Evolutionary conservation across 2,888 invertebrate genomes (phyloP).

Genomic region (Nowickia ferox): DNA sequence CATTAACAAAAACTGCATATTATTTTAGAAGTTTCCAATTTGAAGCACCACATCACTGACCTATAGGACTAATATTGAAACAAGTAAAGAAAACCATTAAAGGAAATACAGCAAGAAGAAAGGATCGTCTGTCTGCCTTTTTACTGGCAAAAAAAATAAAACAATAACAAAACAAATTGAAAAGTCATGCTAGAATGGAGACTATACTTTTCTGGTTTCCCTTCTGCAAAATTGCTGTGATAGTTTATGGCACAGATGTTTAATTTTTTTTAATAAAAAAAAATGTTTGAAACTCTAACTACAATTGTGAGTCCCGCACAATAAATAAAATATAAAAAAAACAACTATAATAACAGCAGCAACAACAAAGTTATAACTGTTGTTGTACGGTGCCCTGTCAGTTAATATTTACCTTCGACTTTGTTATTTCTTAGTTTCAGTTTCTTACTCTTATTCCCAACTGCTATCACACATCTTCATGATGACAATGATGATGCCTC

Average conservation of each 20-base stretch:
- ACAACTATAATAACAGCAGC: slow-evolving; percentile 2
- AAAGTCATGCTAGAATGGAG: slow-evolving; percentile 56
- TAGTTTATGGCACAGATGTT: slow-evolving; percentile 73
- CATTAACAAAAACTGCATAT: slow-evolving; percentile 7
- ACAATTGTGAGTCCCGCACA: slow-evolving; percentile 60
- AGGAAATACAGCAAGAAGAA: slow-evolving; percentile 29
- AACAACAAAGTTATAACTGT: slow-evolving; percentile 59
- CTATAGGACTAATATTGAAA: slow-evolving; percentile 48
- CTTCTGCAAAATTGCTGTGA: slow-evolving; percentile 61
- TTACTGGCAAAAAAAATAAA: background rate
- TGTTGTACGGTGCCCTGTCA: slow-evolving; percentile 64
- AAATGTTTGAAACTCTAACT: slow-evolving; percentile 35
- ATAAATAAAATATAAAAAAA: slow-evolving; percentile 28
- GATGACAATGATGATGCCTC: slow-evolving; percentile 63
- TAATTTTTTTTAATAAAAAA: slow-evolving; percentile 53
- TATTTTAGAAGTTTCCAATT: slow-evolving; percentile 3
- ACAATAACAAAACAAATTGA: slow-evolving; percentile 40
- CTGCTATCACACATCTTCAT: slow-evolving; percentile 63
- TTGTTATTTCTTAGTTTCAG: slow-evolving; percentile 33
- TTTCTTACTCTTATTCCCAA: slow-evolving; percentile 49
- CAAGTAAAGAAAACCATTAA: slow-evolving; percentile 19
- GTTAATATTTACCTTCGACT: slow-evolving; percentile 68
- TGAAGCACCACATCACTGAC: slow-evolving; percentile 48
- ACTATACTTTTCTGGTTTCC: slow-evolving; percentile 48
- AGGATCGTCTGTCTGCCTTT: slow-evolving; percentile 51